A percentile compares a stretch with the other conserved stretches of the same genome.
Evolutionary conservation across 1,140 invertebrate genomes (phyloP).

Genomic region (Dufourea novaeangliae): DNA sequence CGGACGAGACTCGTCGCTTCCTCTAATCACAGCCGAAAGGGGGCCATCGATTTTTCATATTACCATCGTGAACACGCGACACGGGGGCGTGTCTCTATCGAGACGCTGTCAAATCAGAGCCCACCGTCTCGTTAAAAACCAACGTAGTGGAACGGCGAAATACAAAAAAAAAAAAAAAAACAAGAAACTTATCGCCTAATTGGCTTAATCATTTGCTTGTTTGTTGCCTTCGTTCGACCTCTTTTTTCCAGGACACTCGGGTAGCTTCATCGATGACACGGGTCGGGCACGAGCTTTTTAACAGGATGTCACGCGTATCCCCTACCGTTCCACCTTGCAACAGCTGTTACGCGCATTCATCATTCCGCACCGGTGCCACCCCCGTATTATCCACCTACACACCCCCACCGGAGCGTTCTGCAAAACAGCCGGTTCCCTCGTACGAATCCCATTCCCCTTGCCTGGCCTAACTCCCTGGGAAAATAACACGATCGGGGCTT

Average conservation of each 20-base stretch:
- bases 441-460: constrained; percentile 49
- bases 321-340: constrained; percentile 22
- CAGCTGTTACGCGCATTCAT: constrained; percentile 59
- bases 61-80: constrained; percentile 16
- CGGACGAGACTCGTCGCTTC: constrained; percentile 7
- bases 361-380: constrained; percentile 46
- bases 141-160: too few relatives aligned
- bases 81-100: background rate
- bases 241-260: background rate
- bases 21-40: constrained; percentile 13
- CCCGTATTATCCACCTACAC: constrained; percentile 41
- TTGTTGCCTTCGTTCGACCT: constrained; percentile 21
- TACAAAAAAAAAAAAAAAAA: background rate
- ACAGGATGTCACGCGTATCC: constrained; percentile 24
- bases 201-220: constrained; percentile 37
- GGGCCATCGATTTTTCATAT: constrained; percentile 42
- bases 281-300: constrained; percentile 36
- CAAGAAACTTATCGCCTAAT: background rate
- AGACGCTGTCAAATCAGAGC: constrained; percentile 14
- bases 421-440: constrained; percentile 40
- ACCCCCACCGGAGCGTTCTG: constrained; percentile 41
- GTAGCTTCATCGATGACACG: constrained; percentile 18
- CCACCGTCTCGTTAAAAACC: too few relatives aligned
- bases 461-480: constrained; percentile 6
- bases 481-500: constrained; percentile 35